Evolutionary conservation across 2,888 invertebrate species (phyloP).

Genomic region (Falcaria lacertinaria): DNA sequence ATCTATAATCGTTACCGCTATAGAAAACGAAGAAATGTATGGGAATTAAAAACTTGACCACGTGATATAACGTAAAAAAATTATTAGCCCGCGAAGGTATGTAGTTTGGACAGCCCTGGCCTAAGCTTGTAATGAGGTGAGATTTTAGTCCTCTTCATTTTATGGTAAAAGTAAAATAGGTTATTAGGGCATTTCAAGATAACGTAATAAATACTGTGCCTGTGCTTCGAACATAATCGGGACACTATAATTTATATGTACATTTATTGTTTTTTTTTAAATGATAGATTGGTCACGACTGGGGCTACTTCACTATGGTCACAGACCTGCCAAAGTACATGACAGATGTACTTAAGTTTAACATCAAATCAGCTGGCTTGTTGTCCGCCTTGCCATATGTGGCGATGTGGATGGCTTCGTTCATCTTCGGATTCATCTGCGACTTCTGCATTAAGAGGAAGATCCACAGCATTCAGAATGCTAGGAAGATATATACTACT

Average conservation of each 20-base stretch:
- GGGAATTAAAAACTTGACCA: too few relatives aligned
- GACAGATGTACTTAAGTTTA: slow-evolving; percentile 83
- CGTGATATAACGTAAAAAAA: too few relatives aligned
- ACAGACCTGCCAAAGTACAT: slow-evolving; percentile 85
- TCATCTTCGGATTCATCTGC: slow-evolving; percentile 82
- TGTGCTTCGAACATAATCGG: not conserved
- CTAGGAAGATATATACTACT: slow-evolving; percentile 84
- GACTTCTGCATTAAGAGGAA: slow-evolving; percentile 83
- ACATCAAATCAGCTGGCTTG: slow-evolving; percentile 81
- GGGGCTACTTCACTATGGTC: slow-evolving; percentile 86
- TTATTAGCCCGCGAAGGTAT: too few relatives aligned
- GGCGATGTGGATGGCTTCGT: slow-evolving; percentile 83
- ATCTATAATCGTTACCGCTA: too few relatives aligned
- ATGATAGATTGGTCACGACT: slow-evolving; percentile 82
- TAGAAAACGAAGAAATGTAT: too few relatives aligned
- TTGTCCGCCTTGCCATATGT: slow-evolving; percentile 83
- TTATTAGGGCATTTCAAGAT: too few relatives aligned
- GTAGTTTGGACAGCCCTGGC: too few relatives aligned
- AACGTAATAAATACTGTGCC: too few relatives aligned
- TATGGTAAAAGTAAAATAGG: too few relatives aligned
- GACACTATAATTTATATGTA: not conserved
- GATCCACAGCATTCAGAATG: slow-evolving; percentile 75
- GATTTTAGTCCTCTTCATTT: too few relatives aligned
- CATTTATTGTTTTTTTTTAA: slow-evolving; percentile 5
- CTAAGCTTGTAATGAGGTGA: too few relatives aligned